Evolutionary conservation across 2,888 invertebrate genomes (phyloP), one percentile per base, ranked within the genome.

Genomic region (Nematopogon swammerdamellus): DNA sequence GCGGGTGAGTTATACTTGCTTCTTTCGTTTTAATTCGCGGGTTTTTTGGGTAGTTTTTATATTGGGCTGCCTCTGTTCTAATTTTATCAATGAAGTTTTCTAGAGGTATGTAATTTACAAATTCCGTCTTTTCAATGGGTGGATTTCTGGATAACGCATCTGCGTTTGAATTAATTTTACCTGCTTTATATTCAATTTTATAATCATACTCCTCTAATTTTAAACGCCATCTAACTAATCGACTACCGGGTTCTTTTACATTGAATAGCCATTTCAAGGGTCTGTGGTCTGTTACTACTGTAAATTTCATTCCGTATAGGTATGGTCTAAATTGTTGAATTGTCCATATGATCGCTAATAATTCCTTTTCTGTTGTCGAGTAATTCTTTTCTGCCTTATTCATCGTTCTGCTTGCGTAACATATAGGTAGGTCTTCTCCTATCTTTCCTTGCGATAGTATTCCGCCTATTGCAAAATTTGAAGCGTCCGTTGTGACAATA

Each of bases 301-400:
- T 56, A 48, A 69, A 70, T 52, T 61, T 56, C 29, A 58, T 56
- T 16, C 67, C 68, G 50, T 58, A 65, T 2, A 70, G 47, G 49
- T 68, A 70, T 3, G 67, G 63, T 29, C 65, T 18, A 52, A 67
- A 70, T 51, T 65, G 56, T 54, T 64, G 60, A 1, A 55, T 51
- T 8, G 54, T 55, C 61, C 62, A 67, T 3, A 68, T 56, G 8
- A 71, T 64, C 0, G 64, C 62, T 47, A 69, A 48, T 2, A 67
- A 50, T 57, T 70, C 67, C 45, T 58, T 58, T 56, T 72, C 67
- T 1, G 56, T 67, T 1, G 64, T 63, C 2, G 55, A 55, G 51
- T 70, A 70, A 46, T 65, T 68, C 5, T 20, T 30, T 59, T 67
- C 64, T 0, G 59, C 55, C 50, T 57, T 55, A 50, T 60, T 67